A percentile compares a stretch with the other conserved stretches of the same genome.
Evolutionary conservation across 2,888 invertebrate species (phyloP).

Genomic region (Drosophila meridionalis): DNA sequence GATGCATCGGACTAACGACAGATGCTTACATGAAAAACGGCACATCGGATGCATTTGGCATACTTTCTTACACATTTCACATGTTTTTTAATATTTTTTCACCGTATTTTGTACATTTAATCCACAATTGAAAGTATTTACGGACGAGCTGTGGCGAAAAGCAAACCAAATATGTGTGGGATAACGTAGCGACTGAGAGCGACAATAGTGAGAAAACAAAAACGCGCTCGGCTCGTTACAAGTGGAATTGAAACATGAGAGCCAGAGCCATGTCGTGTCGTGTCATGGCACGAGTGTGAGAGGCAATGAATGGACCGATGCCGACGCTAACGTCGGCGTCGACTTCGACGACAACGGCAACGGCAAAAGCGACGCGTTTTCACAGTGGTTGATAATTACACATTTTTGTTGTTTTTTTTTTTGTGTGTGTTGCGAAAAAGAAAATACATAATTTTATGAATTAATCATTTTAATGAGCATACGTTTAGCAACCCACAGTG

Average conservation of each 20-base stretch:
- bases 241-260: slow-evolving; percentile 71
- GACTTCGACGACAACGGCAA: slow-evolving; percentile 14
- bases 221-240: slow-evolving; percentile 57
- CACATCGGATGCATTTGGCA: slow-evolving; percentile 26
- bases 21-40: slow-evolving; percentile 40
- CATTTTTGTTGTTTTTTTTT: slow-evolving; percentile 19
- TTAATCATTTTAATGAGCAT: slow-evolving; percentile 72
- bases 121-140: slow-evolving; percentile 50
- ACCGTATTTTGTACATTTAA: slow-evolving; percentile 29
- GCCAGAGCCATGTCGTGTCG: slow-evolving; percentile 24
- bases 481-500: slow-evolving; percentile 58
- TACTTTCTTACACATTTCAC: slow-evolving; percentile 46
- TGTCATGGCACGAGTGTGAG: slow-evolving; percentile 32
- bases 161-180: slow-evolving; percentile 64
- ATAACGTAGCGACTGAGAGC: slow-evolving; percentile 61
- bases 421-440: slow-evolving; percentile 32
- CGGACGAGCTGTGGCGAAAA: slow-evolving; percentile 48
- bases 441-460: slow-evolving; percentile 62
- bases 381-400: slow-evolving; percentile 72
- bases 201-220: slow-evolving; percentile 47
- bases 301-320: slow-evolving; percentile 61
- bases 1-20: slow-evolving; percentile 1
- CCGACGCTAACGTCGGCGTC: slow-evolving; percentile 19
- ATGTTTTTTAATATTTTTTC: slow-evolving; percentile 44
- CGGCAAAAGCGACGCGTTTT: slow-evolving; percentile 37